Evolutionary conservation across 2,888 invertebrate species (phyloP), one percentile per base, ranked within the genome.

Genomic region (Sarcophaga variegata): DNA sequence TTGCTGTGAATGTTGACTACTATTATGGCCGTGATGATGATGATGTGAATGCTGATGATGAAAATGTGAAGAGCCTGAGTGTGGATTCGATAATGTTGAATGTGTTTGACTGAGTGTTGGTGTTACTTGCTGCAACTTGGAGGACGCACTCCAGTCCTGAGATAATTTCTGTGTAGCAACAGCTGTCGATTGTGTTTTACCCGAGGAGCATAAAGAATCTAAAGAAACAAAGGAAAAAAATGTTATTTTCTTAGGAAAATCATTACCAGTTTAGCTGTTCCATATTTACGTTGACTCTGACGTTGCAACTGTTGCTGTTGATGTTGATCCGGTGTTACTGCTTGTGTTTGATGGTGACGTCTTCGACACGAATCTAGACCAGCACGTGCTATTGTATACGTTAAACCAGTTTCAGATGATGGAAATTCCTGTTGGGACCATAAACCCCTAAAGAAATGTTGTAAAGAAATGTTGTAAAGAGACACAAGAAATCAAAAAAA

Each of bases 351-450:
- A 74, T 91, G 87, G 81, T 90, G 88, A 25, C 90, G 90, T 86
- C 85, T 84, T 49, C 90, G 89, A 47, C 90, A 90, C 62, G 90
- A 90, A 86, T 90, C 90, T 60, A 87, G 81, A 81, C 92, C 92
- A 20, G 93, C 91, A 78, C 90, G 89, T 67, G 91, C 90, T 84
- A 93, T 92, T 67, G 93, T 91, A 86, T 93, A 93, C 11, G 93
- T 92, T 69, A 93, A 92, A 89, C 93, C 93, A 85, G 92, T 92
- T 88, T 93, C 93, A 27, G 93, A 92, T 89, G 92, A 90, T 78
- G 92, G 91, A 88, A 93, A 93, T 83, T 93, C 92, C 85, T 91
- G 92, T 86, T 92, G 93, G 17, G 93, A 91, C 93, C 93, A 93
- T n/a, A 91, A 89, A 47, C 89, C 90, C 8, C 90, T 92, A 85